Base-by-base conservation (phyloP, 1,140 invertebrate genomes). In the Akabosia matsudoensis region DNA sequence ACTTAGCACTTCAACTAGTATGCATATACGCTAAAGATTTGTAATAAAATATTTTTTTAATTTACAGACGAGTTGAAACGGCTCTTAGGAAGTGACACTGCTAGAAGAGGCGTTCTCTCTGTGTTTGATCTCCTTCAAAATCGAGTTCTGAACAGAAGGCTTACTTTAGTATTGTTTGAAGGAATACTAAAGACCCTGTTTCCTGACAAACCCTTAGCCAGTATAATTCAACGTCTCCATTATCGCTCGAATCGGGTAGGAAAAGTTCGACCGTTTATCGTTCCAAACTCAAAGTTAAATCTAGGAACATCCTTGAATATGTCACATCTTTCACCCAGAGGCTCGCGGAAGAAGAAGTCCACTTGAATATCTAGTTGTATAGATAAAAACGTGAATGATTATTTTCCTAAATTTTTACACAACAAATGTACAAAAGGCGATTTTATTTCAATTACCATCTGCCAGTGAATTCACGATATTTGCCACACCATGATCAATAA, bases 11-110 rank as follows among this genome's bases (percentile, higher is more conserved):
- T 74, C 13, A 75, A 54, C 26, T 56, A n/a, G n/a, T n/a, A n/a
- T n/a, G n/a, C n/a, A n/a, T n/a, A n/a, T n/a, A n/a, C n/a, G n/a
- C 13, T 52, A 13, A 14, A n/a, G n/a, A n/a, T n/a, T n/a, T n/a
- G n/a, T n/a, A n/a, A n/a, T n/a, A 45, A 45, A 45, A 45, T 45
- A n/a, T 45, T 45, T 64, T 28, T 22, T 81, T 82, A 78, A 34
- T 80, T 90, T 83, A 82, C 88, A 88, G 95, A 97, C 86, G 94
- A 98, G 85, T 85, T 98, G 71, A 91, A 93, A 82, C 93, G 94
- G 84, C 91, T 97, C 79, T 92, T 97, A 78, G 96, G 96, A 0
- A 93, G 91, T 78, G 93, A 97, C 82, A 95, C 95, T 4, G 93
- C 94, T 7, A 86, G 93, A 33, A 88, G 90, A 74, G 96, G 96